Evolutionary conservation across 1,140 invertebrate species (phyloP).

Genomic region (Ridgeia piscesae): DNA sequence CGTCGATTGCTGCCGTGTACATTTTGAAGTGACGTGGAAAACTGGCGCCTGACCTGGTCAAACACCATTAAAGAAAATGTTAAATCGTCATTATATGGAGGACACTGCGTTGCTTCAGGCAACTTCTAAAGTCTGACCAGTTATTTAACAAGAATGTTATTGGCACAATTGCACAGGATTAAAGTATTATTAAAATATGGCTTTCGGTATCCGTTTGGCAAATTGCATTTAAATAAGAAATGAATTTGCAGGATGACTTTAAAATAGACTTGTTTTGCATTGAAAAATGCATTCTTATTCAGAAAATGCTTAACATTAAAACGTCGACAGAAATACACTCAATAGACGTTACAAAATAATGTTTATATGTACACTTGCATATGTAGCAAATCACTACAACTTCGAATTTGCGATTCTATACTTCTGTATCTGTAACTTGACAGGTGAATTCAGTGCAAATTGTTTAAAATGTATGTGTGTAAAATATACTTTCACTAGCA

Average conservation of each 20-base stretch:
- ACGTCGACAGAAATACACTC: too few relatives aligned
- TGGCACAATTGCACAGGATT: not conserved
- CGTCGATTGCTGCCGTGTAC: not conserved
- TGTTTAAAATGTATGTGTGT: not conserved
- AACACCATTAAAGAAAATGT: not conserved
- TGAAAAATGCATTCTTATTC: not conserved
- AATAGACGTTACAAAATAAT: too few relatives aligned
- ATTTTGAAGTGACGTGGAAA: not conserved
- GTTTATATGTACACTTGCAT: too few relatives aligned
- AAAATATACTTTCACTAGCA: not conserved
- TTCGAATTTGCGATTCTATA: too few relatives aligned
- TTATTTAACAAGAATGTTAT: too few relatives aligned
- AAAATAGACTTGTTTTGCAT: not conserved
- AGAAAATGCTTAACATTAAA: too few relatives aligned
- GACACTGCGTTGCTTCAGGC: not conserved
- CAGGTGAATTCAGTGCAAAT: not conserved
- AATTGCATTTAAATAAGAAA: not conserved
- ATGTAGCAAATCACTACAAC: too few relatives aligned
- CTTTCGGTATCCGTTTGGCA: not conserved
- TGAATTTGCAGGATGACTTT: not conserved
- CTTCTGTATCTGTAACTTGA: not conserved
- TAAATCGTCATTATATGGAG: not conserved
- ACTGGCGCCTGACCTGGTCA: not conserved
- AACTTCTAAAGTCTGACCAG: not conserved
- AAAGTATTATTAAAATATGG: not conserved